Conservation (phyloP, 2,113 vertebrate genomes). For the Zosterops pallidus region DNA sequence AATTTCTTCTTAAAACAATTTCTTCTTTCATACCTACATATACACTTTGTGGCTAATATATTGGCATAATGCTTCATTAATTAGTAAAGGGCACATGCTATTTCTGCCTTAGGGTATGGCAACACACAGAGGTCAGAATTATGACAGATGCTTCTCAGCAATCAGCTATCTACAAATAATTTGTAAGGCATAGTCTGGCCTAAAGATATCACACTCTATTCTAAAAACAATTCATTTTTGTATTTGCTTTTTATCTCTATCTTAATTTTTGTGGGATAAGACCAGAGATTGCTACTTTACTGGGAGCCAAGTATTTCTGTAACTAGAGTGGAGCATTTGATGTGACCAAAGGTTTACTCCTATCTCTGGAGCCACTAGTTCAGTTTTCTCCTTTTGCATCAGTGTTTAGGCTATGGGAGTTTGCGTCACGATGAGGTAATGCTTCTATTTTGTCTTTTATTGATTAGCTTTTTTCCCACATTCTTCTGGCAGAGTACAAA, state of each 20-base stretch:
- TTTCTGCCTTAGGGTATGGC: not conserved
- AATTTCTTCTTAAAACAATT: not conserved
- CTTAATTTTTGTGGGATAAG: not conserved
- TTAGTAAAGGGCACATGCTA: not conserved
- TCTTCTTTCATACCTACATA: not conserved
- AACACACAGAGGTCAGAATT: not conserved
- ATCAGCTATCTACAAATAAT: not conserved
- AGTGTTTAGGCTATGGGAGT: conserved; percentile 56
- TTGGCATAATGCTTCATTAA: not conserved
- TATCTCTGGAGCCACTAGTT: conserved; percentile 13
- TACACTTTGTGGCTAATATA: not conserved
- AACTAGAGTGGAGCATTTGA: not conserved
- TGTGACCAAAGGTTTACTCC: not conserved
- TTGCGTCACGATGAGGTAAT: conserved; percentile 47
- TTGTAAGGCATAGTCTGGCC: not conserved
- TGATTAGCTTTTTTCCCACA: conserved; percentile 59
- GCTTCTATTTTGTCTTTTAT: conserved; percentile 66
- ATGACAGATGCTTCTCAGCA: not conserved
- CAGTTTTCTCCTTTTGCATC: conserved; percentile 12
- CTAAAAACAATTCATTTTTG: conserved; percentile 15
- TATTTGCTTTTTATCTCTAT: not conserved
- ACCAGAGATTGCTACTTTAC: not conserved
- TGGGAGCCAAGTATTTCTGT: not conserved
- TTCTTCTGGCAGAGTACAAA: conserved; percentile 49
- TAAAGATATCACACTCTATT: not conserved